Evolutionary conservation across 1,140 invertebrate species (phyloP), one percentile per base, ranked within the genome.

Genomic region (Drosophila saltans): DNA sequence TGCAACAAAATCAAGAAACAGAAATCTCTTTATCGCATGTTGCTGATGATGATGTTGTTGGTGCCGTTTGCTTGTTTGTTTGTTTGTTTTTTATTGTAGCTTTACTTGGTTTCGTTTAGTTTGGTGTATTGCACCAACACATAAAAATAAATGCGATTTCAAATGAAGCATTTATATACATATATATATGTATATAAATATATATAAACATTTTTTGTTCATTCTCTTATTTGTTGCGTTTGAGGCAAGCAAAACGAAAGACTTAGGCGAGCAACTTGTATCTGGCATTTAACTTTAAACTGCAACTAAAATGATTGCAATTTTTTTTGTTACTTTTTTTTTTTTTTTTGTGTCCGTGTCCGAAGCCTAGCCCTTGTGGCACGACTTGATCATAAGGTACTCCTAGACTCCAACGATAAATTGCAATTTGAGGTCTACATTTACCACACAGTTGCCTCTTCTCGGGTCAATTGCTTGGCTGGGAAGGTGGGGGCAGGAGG

Each of bases 1-100:
- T 84, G 72, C 84, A 89, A 67, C 81, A 65, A 89, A 89, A 89
- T 84, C 85, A 89, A 89, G 76, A 67, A 78, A 89, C 84, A 89
- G 73, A 89, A 78, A 89, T 81, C 76, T 72, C 78, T 83, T 83
- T 78, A 88, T 78, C 83, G 77, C 74, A 72, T 66, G 43, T 62
- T 64, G 61, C 52, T 69, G 63, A 36, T 43, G 68, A 40, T 66
- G 62, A 62, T 77, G 81, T 56, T 72, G 78, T 58, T 72, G 16
- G 16, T 16, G 62, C 58, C 71, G 69, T 24, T 71, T 59, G 33
- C 6, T 67, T 72, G 73, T 69, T 76, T 69, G 66, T 69, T 76
- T 69, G 66, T 76, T 69, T 70, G 40, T 30, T 36, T 45, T 52
- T 59, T 33, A 28, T 55, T 36, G 33, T 36, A 6, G 33, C 6